These are phyloP conservation scores for Zoroaster sp. DNA, from an alignment of 53 echinoderm and acorn worm species.

Conservation along the genomic window DNA sequence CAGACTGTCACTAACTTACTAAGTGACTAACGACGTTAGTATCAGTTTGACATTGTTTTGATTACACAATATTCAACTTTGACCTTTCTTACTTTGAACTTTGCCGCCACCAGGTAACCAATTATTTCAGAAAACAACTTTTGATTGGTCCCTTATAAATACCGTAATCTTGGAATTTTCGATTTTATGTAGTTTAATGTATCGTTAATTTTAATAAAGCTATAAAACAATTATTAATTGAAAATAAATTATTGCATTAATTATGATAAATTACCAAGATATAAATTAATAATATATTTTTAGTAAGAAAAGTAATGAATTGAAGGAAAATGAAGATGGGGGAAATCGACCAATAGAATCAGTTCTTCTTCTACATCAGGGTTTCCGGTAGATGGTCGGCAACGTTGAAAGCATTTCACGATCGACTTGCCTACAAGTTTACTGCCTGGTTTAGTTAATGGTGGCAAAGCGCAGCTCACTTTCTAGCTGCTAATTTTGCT, in stretches of 20 bases:
- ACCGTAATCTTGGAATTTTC: too few relatives aligned
- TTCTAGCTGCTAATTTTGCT: neutral
- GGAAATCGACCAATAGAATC: conserved; percentile 6
- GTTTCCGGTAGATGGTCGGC: neutral
- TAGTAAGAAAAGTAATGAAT: neutral
- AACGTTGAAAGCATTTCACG: conserved; percentile 28
- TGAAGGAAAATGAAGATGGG: neutral
- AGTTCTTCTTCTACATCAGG: neutral
- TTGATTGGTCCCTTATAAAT: conserved; percentile 9
- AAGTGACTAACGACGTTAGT: neutral
- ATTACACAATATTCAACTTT: conserved; percentile 38
- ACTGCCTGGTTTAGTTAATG: neutral
- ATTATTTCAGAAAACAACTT: neutral
- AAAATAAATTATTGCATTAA: too few relatives aligned
- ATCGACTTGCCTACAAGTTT: too few relatives aligned
- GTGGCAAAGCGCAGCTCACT: neutral
- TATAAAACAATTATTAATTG: neutral
- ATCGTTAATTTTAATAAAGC: neutral
- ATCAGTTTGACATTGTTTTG: neutral
- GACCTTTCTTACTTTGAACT: conserved; percentile 52
- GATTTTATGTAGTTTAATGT: too few relatives aligned
- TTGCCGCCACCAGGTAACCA: conserved; percentile 31
- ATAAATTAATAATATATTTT: neutral
- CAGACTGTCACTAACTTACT: too few relatives aligned
- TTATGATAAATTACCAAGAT: too few relatives aligned